Conservation (phyloP, 2,888 invertebrate species). For the Tetragnatha montana region DNA sequence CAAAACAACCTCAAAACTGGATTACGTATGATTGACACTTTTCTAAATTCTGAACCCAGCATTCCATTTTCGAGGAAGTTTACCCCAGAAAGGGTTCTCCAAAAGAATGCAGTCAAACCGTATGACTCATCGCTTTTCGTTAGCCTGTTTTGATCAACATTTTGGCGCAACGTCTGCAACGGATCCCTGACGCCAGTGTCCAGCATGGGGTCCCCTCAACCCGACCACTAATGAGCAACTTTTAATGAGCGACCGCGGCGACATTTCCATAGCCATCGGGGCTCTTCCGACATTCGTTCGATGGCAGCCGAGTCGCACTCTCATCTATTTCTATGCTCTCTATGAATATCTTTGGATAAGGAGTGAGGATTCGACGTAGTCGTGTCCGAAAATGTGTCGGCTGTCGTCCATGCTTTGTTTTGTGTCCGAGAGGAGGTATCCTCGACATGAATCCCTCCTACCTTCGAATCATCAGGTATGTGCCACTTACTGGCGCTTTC, state of each 20-base stretch:
- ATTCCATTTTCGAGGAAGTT: conserved; percentile 7
- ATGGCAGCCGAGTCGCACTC: conserved; percentile 18
- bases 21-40: neutral
- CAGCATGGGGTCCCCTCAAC: conserved; percentile 36
- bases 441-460: conserved; percentile 7
- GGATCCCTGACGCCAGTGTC: conserved; percentile 36
- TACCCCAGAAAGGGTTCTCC: neutral
- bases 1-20: neutral
- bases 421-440: conserved; percentile 39
- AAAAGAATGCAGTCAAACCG: conserved; percentile 8
- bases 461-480: conserved; percentile 39
- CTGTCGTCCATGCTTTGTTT: conserved; percentile 34
- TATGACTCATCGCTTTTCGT: conserved; percentile 33
- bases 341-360: conserved; percentile 5
- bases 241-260: conserved; percentile 61
- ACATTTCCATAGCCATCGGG: conserved; percentile 47
- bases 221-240: conserved; percentile 56
- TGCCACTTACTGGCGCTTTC: neutral
- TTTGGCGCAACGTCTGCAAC: conserved; percentile 33
- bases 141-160: conserved; percentile 22
- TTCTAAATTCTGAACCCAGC: neutral
- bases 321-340: conserved; percentile 1
- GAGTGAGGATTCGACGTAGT: conserved; percentile 8
- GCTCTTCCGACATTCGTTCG: conserved; percentile 21
- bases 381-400: conserved; percentile 48